Evolutionary conservation across 2,888 invertebrate species (phyloP).

Genomic region (Apoderus coryli): DNA sequence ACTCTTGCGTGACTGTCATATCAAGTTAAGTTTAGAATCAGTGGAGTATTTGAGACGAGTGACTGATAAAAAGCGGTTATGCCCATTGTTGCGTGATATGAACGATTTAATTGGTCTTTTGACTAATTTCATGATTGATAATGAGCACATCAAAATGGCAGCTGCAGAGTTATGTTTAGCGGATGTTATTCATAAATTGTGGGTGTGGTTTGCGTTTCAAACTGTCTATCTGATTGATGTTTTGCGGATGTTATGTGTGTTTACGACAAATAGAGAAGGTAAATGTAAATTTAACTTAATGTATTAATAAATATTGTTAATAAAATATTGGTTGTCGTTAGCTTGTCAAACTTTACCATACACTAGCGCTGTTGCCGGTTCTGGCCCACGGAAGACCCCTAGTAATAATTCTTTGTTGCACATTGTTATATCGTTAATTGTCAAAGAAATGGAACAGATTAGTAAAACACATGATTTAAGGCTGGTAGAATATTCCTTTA

Average conservation of each 20-base stretch:
- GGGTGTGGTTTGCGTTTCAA: slow-evolving; percentile 51
- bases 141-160: slow-evolving; percentile 38
- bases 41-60: slow-evolving; percentile 32
- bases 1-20: slow-evolving; percentile 34
- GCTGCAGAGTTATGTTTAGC: slow-evolving; percentile 41
- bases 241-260: slow-evolving; percentile 44
- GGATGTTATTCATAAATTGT: slow-evolving; percentile 45
- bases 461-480: slow-evolving; percentile 33
- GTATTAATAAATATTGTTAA: neutral
- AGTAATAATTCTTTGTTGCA: slow-evolving; percentile 38
- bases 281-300: slow-evolving; percentile 14
- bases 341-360: slow-evolving; percentile 38
- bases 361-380: slow-evolving; percentile 37
- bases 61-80: slow-evolving; percentile 31
- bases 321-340: slow-evolving; percentile 18
- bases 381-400: slow-evolving; percentile 36
- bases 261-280: slow-evolving; percentile 51
- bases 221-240: slow-evolving; percentile 38
- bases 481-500: slow-evolving; percentile 34
- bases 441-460: slow-evolving; percentile 37
- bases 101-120: slow-evolving; percentile 41
- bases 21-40: slow-evolving; percentile 35
- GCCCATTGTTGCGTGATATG: slow-evolving; percentile 40
- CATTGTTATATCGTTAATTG: slow-evolving; percentile 34
- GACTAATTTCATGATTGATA: slow-evolving; percentile 44